These are phyloP conservation scores for Eulithis prunata DNA, from an alignment of 2,888 invertebrate species.

Conservation along the genomic window DNA sequence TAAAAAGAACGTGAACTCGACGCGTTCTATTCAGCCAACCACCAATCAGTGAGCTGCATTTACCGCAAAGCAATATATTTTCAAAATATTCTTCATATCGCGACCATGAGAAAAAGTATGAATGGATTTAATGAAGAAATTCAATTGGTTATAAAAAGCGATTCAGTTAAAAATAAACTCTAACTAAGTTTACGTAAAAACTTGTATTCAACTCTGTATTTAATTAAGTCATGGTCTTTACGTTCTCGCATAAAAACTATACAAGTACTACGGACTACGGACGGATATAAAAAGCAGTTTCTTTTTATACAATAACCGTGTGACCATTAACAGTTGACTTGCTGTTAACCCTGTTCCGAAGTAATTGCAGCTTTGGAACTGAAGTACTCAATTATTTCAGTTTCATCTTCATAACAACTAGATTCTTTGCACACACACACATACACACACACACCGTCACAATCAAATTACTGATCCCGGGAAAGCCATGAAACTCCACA, in stretches of 20 bases:
- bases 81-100: conserved; percentile 2
- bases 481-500: conserved; percentile 14
- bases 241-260: too few species aligned
- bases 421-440: conserved; percentile 7
- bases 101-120: neutral
- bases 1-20: neutral
- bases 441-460: too few species aligned
- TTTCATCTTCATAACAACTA: conserved; percentile 16
- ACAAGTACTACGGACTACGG: neutral
- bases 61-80: neutral
- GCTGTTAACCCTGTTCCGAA: neutral
- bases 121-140: conserved; percentile 2
- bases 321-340: neutral
- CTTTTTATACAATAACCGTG: too few species aligned
- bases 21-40: neutral
- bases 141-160: conserved; percentile 3
- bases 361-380: neutral
- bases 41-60: neutral
- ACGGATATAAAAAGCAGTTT: too few species aligned
- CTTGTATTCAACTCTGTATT: too few species aligned
- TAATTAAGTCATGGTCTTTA: too few species aligned
- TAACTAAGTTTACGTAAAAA: too few species aligned
- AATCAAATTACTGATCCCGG: conserved; percentile 17
- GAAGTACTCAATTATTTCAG: neutral
- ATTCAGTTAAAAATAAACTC: neutral